Evolutionary conservation across 2,888 invertebrate genomes (phyloP).

Genomic region (Erebia ligea): DNA sequence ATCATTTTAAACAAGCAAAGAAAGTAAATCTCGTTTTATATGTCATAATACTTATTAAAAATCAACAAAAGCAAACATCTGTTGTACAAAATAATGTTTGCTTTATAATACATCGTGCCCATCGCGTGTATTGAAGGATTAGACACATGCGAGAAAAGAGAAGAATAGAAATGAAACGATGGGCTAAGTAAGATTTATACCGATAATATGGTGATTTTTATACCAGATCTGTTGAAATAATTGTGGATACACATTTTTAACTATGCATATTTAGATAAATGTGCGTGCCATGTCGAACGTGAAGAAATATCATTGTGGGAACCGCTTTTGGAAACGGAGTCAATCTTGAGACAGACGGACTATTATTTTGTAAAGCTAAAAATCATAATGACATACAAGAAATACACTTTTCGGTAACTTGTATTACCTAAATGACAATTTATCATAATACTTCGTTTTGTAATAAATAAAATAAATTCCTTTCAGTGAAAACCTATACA

Average conservation of each 20-base stretch:
- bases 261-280: constrained; percentile 63
- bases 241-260: constrained; percentile 11
- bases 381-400: background rate
- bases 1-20: background rate
- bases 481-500: no score
- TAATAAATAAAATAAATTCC: no score
- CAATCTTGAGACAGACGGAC: constrained; percentile 50
- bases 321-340: constrained; percentile 69
- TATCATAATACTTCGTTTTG: no score
- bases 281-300: constrained; percentile 74
- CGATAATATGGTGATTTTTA: constrained; percentile 21
- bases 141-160: background rate
- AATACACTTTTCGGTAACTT: no score
- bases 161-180: constrained; percentile 20
- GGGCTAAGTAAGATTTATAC: constrained; percentile 25
- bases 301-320: constrained; percentile 79
- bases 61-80: constrained; percentile 15
- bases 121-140: constrained; percentile 11
- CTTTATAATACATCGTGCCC: constrained; percentile 10
- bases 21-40: background rate
- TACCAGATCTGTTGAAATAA: constrained; percentile 18
- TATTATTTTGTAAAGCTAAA: constrained; percentile 26
- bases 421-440: no score
- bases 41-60: constrained; percentile 8
- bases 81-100: constrained; percentile 11